phyloP scores from a whole-genome alignment of 1,140 invertebrate species.

The Leguminivora glycinivorella region DNA sequence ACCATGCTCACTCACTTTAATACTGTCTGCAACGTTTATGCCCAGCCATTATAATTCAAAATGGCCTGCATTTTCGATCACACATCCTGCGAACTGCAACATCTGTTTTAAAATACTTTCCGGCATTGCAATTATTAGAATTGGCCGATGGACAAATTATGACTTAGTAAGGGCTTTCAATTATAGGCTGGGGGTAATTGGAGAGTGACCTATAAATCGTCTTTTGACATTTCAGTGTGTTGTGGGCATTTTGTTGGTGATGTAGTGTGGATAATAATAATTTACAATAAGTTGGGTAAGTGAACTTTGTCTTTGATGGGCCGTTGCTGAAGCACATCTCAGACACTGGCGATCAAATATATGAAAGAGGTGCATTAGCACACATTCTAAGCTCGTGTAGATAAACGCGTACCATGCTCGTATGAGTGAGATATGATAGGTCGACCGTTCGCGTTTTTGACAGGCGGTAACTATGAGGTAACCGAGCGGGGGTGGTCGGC shows the following conservation, averaged over 20 bases:
- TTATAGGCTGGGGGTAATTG: constrained; percentile 14
- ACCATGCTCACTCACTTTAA: background rate
- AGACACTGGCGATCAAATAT: too few species aligned
- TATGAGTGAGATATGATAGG: too few species aligned
- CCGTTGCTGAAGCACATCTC: too few species aligned
- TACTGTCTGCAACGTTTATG: background rate
- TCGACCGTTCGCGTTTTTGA: too few species aligned
- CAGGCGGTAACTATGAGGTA: too few species aligned
- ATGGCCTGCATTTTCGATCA: constrained; percentile 1
- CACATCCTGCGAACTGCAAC: background rate
- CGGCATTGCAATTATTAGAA: constrained; percentile 7
- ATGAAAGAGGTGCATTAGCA: too few species aligned
- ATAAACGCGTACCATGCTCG: too few species aligned
- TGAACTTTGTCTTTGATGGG: background rate
- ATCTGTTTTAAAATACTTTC: constrained; percentile 20
- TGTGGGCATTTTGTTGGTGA: background rate
- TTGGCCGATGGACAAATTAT: constrained; percentile 25
- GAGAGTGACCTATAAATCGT: constrained; percentile 11
- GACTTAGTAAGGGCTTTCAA: constrained; percentile 9
- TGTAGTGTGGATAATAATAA: background rate
- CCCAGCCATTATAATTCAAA: background rate
- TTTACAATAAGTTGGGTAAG: background rate
- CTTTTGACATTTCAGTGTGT: background rate
- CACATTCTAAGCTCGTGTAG: too few species aligned
- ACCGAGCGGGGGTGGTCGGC: too few species aligned